Evolutionary conservation across 2,888 invertebrate genomes (phyloP), one percentile per base, ranked within the genome.

Genomic region (Pachliopta kotzebuea): DNA sequence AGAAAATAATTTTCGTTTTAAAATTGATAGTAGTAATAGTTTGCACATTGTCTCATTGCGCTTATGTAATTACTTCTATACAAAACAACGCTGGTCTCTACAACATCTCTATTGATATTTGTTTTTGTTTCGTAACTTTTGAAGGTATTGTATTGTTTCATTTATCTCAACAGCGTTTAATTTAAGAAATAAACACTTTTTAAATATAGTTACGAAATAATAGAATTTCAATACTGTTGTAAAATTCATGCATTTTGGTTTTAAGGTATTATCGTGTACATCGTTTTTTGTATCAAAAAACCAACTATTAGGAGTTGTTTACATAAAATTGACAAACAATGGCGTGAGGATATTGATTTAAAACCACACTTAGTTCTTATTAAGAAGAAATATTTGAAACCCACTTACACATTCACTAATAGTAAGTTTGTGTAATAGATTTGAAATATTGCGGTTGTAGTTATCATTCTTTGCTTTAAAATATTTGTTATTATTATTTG

Each of bases 91-190:
- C 7, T 20, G 11, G 42, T 52, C 2, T 60, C 9, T 53, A 56
- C 21, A 60, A 64, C 42, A 29, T 64, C 11, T 65, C 60, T n/a
- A 20, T 60, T 7, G 60, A 65, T 21, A 52, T 65, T 7, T 56
- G 60, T 9, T 45, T 56, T 31, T 56, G 50, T 53, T 42, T 60
- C 14, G 45, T 29, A n/a, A 53, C 60, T 29, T 52, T 29, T 21
- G 64, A 60, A 65, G 56, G 64, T 56, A 56, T 37, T 49, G 49
- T 49, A 45, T 24, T 31, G 6, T 18, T 7, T 24, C 31, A 11
- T 45, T 54, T 21, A 21, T 50, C 17, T 21, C 18, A 8, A 31
- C 1, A 17, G 14, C 0, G 11, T 31, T 37, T 11, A 11, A 11
- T 31, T 31, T 14, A 31, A 31, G 11, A 31, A 31, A 31, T 11